Evolutionary conservation across 2,888 invertebrate genomes (phyloP).

Genomic region (Lathronympha strigana): DNA sequence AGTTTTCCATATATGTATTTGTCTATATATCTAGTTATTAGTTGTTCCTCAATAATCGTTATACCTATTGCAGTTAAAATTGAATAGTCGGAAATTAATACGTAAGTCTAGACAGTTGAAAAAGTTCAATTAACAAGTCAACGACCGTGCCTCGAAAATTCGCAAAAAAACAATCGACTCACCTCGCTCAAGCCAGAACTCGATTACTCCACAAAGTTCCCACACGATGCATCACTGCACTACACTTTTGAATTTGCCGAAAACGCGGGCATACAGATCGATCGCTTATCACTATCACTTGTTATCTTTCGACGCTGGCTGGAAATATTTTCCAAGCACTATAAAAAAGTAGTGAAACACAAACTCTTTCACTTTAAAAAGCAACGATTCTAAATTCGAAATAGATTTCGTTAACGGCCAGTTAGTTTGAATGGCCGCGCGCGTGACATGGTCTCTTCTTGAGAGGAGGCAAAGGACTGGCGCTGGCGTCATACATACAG

Average conservation of each 20-base stretch:
- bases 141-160: slow-evolving; percentile 55
- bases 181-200: slow-evolving; percentile 72
- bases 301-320: slow-evolving; percentile 46
- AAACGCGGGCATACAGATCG: slow-evolving; percentile 60
- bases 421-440: slow-evolving; percentile 43
- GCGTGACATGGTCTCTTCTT: slow-evolving; percentile 61
- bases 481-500: slow-evolving; percentile 57
- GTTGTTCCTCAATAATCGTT: no score
- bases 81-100: background rate
- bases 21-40: background rate
- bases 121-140: slow-evolving; percentile 56
- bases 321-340: slow-evolving; percentile 33
- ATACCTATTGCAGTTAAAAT: background rate
- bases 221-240: slow-evolving; percentile 69
- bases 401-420: slow-evolving; percentile 60
- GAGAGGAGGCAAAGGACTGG: slow-evolving; percentile 72
- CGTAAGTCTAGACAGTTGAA: slow-evolving; percentile 15
- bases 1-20: background rate
- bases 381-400: slow-evolving; percentile 40
- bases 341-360: slow-evolving; percentile 42
- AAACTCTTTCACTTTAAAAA: slow-evolving; percentile 33
- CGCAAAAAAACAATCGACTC: slow-evolving; percentile 55
- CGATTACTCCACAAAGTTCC: slow-evolving; percentile 69
- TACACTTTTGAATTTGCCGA: slow-evolving; percentile 48
- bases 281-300: slow-evolving; percentile 63